Evolutionary conservation across 2,888 invertebrate genomes (phyloP).

Genomic region (Ophioninae sp.): DNA sequence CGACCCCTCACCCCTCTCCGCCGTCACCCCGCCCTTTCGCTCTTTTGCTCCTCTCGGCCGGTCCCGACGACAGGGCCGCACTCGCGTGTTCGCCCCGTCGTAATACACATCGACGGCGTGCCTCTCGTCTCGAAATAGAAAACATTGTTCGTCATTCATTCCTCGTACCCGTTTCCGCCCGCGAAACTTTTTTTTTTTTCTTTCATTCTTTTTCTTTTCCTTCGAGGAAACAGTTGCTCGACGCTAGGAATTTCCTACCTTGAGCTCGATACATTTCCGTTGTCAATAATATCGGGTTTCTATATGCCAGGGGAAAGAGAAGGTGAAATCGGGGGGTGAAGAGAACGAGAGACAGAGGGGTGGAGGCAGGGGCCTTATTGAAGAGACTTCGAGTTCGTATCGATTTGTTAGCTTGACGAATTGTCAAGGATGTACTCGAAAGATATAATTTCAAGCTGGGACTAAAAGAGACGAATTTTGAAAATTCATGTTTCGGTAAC

Average conservation of each 20-base stretch:
- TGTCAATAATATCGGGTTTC: background rate
- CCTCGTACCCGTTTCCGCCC: constrained; percentile 3
- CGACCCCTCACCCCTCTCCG: background rate
- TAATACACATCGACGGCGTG: constrained; percentile 16
- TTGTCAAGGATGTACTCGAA: background rate
- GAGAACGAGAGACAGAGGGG: too few relatives aligned
- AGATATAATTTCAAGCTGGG: background rate
- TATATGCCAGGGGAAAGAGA: background rate
- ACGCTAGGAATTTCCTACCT: background rate
- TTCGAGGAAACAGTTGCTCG: background rate
- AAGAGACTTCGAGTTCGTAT: background rate
- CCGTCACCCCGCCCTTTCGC: background rate
- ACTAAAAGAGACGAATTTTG: background rate
- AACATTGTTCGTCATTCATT: constrained; percentile 42
- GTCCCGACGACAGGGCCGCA: constrained; percentile 12
- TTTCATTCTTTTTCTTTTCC: background rate
- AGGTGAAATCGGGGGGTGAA: background rate
- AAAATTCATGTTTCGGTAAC: background rate
- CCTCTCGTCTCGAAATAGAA: constrained; percentile 43
- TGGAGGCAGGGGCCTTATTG: too few relatives aligned
- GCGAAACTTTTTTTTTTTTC: background rate
- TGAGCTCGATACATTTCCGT: background rate
- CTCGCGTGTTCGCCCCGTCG: constrained; percentile 33
- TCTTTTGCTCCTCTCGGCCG: background rate
- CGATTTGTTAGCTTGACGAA: background rate